These are phyloP conservation scores for Akabosia matsudoensis DNA, from an alignment of 1,140 invertebrate species.

Conservation along the genomic window DNA sequence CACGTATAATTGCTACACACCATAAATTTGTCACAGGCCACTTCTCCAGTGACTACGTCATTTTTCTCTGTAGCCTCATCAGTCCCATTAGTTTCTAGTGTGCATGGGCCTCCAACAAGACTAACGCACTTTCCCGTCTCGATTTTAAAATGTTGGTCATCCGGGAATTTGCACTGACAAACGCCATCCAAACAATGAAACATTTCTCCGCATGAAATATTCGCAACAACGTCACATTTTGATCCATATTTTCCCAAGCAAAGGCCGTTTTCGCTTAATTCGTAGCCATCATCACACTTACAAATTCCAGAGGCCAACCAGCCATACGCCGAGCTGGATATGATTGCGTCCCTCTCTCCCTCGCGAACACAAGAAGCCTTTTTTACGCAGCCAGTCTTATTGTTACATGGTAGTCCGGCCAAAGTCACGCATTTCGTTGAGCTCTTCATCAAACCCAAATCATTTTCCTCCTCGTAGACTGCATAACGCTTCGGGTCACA, in stretches of 20 bases:
- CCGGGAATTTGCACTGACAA: conserved; percentile 3
- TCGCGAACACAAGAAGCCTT: neutral
- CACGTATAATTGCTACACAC: neutral
- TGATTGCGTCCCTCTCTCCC: neutral
- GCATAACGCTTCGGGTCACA: neutral
- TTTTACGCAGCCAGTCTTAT: neutral
- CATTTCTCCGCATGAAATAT: neutral
- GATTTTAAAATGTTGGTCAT: neutral
- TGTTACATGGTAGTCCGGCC: neutral
- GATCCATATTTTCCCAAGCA: neutral
- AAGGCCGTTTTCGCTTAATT: neutral
- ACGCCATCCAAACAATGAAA: neutral
- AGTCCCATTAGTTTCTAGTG: neutral
- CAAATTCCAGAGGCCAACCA: neutral
- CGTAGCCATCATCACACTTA: neutral
- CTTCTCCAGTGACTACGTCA: neutral
- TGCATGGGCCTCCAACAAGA: neutral
- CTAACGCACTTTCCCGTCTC: neutral
- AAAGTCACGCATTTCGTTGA: neutral
- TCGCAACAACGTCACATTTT: neutral
- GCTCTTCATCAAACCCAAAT: neutral
- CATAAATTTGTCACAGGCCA: neutral
- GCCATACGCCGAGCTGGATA: neutral
- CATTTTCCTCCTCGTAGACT: no score
- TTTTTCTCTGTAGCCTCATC: neutral